Evolutionary conservation across 2,888 invertebrate species (phyloP).

Genomic region (Lydus trimaculatus): DNA sequence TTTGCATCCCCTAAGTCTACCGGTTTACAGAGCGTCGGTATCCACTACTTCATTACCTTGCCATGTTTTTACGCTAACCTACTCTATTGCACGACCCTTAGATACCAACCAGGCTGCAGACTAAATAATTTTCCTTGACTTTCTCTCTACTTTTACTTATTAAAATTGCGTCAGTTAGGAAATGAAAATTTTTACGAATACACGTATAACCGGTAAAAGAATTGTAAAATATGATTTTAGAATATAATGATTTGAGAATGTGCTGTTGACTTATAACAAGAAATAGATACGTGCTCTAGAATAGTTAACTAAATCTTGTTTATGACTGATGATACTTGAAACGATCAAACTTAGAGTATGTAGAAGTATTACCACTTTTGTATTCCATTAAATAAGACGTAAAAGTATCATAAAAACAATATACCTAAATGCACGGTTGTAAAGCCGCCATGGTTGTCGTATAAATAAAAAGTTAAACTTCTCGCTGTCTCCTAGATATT

Average conservation of each 20-base stretch:
- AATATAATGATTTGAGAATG: too few species aligned
- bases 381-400: slow-evolving; percentile 37
- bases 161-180: neutral
- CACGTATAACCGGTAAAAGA: neutral
- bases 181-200: neutral
- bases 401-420: slow-evolving; percentile 44
- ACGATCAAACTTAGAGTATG: slow-evolving; percentile 30
- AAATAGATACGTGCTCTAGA: neutral
- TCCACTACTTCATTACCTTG: slow-evolving; percentile 2
- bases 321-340: slow-evolving; percentile 22
- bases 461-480: neutral
- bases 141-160: neutral
- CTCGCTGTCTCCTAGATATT: neutral
- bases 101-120: neutral
- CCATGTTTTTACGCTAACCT: neutral
- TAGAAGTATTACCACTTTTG: slow-evolving; percentile 31
- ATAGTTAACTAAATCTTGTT: neutral
- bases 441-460: slow-evolving; percentile 32
- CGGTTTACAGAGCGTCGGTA: neutral
- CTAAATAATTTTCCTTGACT: neutral
- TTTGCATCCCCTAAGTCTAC: slow-evolving; percentile 10
- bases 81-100: neutral
- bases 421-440: slow-evolving; percentile 42
- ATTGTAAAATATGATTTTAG: too few species aligned
- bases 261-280: too few species aligned